phyloP scores from a whole-genome alignment of 2,113 vertebrate species.

The Etheostoma spectabile region DNA sequence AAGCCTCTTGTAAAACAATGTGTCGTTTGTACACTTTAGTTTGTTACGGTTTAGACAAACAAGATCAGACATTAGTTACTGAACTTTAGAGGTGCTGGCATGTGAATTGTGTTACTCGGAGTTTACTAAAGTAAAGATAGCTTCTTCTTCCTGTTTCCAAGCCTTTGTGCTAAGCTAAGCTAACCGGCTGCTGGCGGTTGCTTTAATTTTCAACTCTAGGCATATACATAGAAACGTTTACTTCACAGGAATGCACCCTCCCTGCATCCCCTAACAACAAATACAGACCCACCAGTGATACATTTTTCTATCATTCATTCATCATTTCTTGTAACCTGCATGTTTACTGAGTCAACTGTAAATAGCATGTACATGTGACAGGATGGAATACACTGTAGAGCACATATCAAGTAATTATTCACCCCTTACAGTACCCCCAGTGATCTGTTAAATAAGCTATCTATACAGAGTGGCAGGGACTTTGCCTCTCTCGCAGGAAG shows the following conservation, averaged over 20 bases:
- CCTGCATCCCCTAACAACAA: neutral
- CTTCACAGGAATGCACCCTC: neutral
- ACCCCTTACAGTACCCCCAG: neutral
- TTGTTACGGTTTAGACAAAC: neutral
- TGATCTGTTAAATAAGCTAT: constrained; percentile 38
- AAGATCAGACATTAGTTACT: neutral
- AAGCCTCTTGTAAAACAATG: neutral
- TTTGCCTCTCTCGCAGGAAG: constrained; percentile 10
- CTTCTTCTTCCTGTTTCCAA: neutral
- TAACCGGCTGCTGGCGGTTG: neutral
- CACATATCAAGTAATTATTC: constrained; percentile 25
- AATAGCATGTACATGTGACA: constrained; percentile 18
- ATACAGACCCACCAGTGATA: neutral
- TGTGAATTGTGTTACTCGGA: neutral
- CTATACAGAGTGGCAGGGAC: constrained; percentile 20
- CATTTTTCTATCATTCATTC: constrained; percentile 16
- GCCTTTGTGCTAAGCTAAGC: neutral
- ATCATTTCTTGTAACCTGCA: neutral
- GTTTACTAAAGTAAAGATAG: neutral
- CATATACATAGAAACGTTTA: neutral
- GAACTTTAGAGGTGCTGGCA: neutral
- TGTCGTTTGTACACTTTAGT: neutral
- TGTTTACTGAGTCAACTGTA: constrained; percentile 10
- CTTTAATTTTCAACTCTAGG: too few species aligned
- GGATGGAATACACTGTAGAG: constrained; percentile 12